Evolutionary conservation across 2,113 vertebrate genomes (phyloP).

Genomic region (Xenus cinereus): DNA sequence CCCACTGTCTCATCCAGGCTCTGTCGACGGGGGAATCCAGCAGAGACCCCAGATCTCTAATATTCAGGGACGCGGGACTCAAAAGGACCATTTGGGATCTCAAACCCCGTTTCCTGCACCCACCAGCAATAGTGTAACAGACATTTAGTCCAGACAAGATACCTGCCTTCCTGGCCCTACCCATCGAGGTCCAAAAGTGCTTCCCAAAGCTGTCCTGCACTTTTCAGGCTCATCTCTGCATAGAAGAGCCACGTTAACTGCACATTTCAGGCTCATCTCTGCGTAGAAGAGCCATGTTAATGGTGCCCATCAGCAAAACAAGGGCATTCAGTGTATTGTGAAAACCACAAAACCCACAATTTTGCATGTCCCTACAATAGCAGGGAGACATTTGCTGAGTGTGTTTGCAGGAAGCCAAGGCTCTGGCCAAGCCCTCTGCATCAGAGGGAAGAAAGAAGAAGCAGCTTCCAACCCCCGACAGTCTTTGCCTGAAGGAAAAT

Average conservation of each 20-base stretch:
- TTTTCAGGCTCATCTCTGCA: background rate
- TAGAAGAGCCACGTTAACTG: background rate
- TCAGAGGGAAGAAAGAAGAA: background rate
- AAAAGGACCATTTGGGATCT: background rate
- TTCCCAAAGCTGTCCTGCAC: background rate
- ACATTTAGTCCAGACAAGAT: background rate
- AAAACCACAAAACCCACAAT: background rate
- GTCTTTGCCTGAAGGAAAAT: background rate
- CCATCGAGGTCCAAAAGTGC: background rate
- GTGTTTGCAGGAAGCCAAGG: background rate
- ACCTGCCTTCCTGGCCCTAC: background rate
- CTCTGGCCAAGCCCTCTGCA: background rate
- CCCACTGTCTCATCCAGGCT: background rate
- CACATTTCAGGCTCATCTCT: background rate
- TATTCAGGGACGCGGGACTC: background rate
- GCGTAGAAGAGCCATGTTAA: background rate
- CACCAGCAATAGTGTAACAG: background rate
- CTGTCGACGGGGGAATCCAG: background rate
- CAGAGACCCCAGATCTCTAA: accelerated
- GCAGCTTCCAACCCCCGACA: background rate
- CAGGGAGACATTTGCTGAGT: background rate
- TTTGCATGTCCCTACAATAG: background rate
- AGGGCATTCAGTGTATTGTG: background rate
- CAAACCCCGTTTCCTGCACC: background rate
- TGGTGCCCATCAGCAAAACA: background rate